Evolutionary conservation across 2,797 vertebrate genomes (phyloP).

Genomic region (Danio tinwini): DNA sequence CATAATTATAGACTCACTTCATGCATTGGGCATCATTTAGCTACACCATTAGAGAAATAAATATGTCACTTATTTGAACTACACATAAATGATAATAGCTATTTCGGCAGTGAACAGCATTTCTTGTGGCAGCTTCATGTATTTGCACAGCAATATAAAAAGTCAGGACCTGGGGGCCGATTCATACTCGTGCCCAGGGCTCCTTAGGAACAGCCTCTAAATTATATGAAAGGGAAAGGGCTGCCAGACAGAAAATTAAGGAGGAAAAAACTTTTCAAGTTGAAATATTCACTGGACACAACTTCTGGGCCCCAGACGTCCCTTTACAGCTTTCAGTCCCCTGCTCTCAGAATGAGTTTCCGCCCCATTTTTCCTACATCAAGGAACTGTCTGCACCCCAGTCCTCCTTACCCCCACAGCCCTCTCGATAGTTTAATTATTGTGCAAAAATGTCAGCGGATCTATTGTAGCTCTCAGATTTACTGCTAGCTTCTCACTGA

Average conservation of each 20-base stretch:
- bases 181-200: constrained; percentile 70
- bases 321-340: constrained; percentile 73
- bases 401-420: constrained; percentile 50
- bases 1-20: background rate
- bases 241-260: constrained; percentile 78
- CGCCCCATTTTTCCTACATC: constrained; percentile 51
- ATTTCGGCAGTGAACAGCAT: constrained; percentile 18
- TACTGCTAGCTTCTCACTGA: constrained; percentile 51
- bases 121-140: constrained; percentile 46
- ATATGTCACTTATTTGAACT: constrained; percentile 2
- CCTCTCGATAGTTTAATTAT: constrained; percentile 69
- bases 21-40: background rate
- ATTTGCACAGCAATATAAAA: constrained; percentile 59
- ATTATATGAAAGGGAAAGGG: constrained; percentile 71
- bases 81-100: constrained; percentile 23
- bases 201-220: constrained; percentile 73
- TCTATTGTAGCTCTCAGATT: constrained; percentile 53
- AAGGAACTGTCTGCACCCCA: constrained; percentile 57
- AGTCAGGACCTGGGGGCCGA: constrained; percentile 62
- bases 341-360: constrained; percentile 62
- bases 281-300: constrained; percentile 78
- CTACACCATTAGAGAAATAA: background rate
- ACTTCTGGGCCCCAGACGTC: constrained; percentile 72
- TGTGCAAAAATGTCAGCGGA: constrained; percentile 68
- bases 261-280: constrained; percentile 80